phyloP scores from a whole-genome alignment of 2,113 vertebrate species.

The Nettapus auritus region DNA sequence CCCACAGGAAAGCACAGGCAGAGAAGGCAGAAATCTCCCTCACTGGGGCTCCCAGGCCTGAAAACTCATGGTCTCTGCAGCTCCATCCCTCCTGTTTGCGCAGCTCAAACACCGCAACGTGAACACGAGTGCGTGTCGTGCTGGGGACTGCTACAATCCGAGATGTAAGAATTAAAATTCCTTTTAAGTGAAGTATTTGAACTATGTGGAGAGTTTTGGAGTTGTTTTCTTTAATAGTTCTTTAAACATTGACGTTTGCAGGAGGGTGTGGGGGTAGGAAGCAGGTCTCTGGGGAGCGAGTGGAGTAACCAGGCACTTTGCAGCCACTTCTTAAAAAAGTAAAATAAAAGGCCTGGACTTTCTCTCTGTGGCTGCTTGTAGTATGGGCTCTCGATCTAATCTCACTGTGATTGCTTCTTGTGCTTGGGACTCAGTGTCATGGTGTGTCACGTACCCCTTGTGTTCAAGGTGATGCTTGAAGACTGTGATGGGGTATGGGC shows the following conservation, averaged over 20 bases:
- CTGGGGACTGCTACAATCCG: conserved; percentile 57
- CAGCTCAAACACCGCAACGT: not conserved
- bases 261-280: conserved; percentile 9
- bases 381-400: not conserved
- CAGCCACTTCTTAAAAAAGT: not conserved
- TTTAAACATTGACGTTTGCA: conserved; percentile 26
- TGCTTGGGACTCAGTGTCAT: not conserved
- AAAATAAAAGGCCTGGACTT: not conserved
- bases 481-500: not conserved
- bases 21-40: not conserved
- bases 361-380: conserved; percentile 6
- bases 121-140: not conserved
- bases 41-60: not conserved
- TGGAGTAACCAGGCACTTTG: conserved; percentile 8
- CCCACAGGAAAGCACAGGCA: not conserved
- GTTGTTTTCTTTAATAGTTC: conserved; percentile 49
- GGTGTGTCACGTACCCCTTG: not conserved
- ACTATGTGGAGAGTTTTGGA: conserved; percentile 60
- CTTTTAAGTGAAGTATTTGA: conserved; percentile 67
- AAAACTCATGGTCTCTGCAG: not conserved
- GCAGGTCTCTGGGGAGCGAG: not conserved
- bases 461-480: not conserved
- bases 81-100: not conserved
- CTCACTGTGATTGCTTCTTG: not conserved
- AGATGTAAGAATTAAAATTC: conserved; percentile 64